These are phyloP conservation scores for Megalurothrips usitatus DNA, from an alignment of 2,888 invertebrate species.

Conservation along the genomic window DNA sequence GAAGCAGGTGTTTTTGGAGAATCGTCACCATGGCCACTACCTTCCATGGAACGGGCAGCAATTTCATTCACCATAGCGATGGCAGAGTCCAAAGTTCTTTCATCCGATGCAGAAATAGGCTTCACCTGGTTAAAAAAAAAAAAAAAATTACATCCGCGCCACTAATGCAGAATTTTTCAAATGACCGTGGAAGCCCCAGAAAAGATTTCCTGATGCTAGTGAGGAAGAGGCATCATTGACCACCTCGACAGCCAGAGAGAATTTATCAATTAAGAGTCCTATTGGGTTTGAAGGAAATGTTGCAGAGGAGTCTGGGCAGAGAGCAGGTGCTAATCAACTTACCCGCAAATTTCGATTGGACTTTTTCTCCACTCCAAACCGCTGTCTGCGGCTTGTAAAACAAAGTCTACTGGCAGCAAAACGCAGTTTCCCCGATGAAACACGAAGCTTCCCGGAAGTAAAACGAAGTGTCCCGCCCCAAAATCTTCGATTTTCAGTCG, in stretches of 20 bases:
- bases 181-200: neutral
- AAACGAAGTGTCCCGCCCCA: slow-evolving; percentile 11
- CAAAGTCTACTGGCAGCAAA: slow-evolving; percentile 24
- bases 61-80: slow-evolving; percentile 91
- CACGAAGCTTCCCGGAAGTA: neutral
- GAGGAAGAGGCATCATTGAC: no score
- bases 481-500: neutral
- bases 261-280: neutral
- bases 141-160: neutral
- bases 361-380: slow-evolving; percentile 10
- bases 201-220: neutral
- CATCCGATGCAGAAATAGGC: slow-evolving; percentile 88
- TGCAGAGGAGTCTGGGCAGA: slow-evolving; percentile 13
- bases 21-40: slow-evolving; percentile 41
- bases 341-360: slow-evolving; percentile 7
- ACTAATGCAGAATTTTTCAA: neutral
- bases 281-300: neutral
- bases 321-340: neutral
- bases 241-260: neutral
- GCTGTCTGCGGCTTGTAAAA: slow-evolving; percentile 14
- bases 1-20: slow-evolving; percentile 55
- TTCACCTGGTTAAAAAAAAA: slow-evolving; percentile 57
- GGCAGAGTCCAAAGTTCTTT: slow-evolving; percentile 85
- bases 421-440: slow-evolving; percentile 16
- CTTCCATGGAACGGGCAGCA: slow-evolving; percentile 61